Evolutionary conservation across 2,888 invertebrate genomes (phyloP), one percentile per base, ranked within the genome.

Genomic region (Leptinotarsa haldemani): DNA sequence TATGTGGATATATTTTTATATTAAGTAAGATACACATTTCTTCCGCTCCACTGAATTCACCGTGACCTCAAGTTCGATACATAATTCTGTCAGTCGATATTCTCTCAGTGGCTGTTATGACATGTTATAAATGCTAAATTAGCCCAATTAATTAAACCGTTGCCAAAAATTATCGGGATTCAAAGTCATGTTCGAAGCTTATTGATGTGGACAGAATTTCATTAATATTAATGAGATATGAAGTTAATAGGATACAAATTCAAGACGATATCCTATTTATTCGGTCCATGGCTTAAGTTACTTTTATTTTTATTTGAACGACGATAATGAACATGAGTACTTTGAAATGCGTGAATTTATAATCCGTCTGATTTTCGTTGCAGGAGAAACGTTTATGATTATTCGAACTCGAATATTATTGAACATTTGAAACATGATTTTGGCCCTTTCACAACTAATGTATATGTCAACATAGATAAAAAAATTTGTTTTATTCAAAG

Each of bases 171-270:
- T 61, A 61, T 61, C 61, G 40, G 61, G 61, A 61, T 30, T 61
- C 56, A 56, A 56, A 61, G 61, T 61, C 61, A 30, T 61, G 61
- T 61, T 50, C 25, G 25, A 40, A n/a, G 50, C 47, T 66, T 48
- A 66, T 66, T 25, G 66, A 66, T 66, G 66, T 66, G 66, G 30
- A 66, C 50, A 50, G 66, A 16, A 13, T 66, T 66, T 66, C 66
- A 66, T 63, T 63, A 70, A 70, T 61, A 63, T 70, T 70, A 18
- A 58, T 70, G 61, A 63, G 47, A 30, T 40, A 25, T 61, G 61
- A 61, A 61, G 40, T 61, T 61, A 61, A 61, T 30, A 30, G 16
- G 40, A 30, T 61, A 61, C 40, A 61, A 30, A 61, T 61, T 30
- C n/a, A n/a, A 30, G 30, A 61, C 30, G 61, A 61, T 61, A 61